Conservation (phyloP, 53 echinoderm and acorn worm genomes). For the Temnopleurus reevesii region DNA sequence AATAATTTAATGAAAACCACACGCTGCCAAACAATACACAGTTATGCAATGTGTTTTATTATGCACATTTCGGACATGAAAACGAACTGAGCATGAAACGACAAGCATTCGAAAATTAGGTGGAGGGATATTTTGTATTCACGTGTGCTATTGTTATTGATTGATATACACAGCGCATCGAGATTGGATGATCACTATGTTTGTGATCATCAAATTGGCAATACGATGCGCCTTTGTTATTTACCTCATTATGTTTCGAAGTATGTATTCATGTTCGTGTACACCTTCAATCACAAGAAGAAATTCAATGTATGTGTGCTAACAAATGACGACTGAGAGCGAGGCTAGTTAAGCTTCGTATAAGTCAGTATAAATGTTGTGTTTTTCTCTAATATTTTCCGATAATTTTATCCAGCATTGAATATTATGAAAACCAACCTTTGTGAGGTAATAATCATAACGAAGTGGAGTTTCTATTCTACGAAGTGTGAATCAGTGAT, state of each 20-base stretch:
- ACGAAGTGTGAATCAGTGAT: slow-evolving; percentile 29
- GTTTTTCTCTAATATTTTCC: not conserved
- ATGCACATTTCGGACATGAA: not conserved
- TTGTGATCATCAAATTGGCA: slow-evolving; percentile 48
- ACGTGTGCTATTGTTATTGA: slow-evolving; percentile 45
- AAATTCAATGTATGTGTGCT: slow-evolving; percentile 37
- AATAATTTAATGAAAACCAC: not conserved
- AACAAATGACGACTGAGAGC: not conserved
- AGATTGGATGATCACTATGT: slow-evolving; percentile 5
- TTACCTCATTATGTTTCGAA: slow-evolving; percentile 49
- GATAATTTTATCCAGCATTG: not conserved
- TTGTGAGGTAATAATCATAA: not conserved
- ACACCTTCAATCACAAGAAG: slow-evolving; percentile 25
- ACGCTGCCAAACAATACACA: slow-evolving; percentile 40
- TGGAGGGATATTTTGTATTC: slow-evolving; percentile 30
- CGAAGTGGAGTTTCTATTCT: slow-evolving; percentile 44
- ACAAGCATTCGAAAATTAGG: not conserved
- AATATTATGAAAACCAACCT: not conserved
- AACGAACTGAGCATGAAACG: not conserved
- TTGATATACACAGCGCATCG: slow-evolving; percentile 35
- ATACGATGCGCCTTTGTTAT: slow-evolving; percentile 53
- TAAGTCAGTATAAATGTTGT: not conserved
- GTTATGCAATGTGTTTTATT: slow-evolving; percentile 47
- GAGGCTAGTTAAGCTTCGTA: not conserved
- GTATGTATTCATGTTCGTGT: slow-evolving; percentile 45